Base-by-base conservation (phyloP, 64 coral and sea anemone genomes). In the Actinia tenebrosa region DNA sequence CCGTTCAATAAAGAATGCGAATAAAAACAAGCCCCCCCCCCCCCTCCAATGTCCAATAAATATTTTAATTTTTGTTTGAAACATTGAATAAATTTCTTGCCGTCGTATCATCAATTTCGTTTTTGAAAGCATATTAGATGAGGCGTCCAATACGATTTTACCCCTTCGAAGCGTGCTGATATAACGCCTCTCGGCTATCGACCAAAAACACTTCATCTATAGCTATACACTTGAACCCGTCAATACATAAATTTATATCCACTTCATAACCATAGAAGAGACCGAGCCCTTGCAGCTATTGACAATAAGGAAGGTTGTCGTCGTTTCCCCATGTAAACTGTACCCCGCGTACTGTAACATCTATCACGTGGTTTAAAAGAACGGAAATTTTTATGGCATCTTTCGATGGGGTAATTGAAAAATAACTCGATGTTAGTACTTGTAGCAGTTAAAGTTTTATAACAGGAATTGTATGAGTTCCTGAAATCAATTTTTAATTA, bases 391-490 rank as follows among this genome's bases (percentile, higher is more conserved):
- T 66, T 20, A 66, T n/a, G n/a, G 23, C n/a, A 23, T 66, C 63
- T 75, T 13, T 75, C 9, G 10, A 75, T 75, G 69, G 11, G 42
- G 2, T 75, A 26, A 75, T 42, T 83, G 3, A 50, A 7, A 53
- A 58, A 83, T 19, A 83, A 5, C 17, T 53, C 14, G 15, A 58
- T 58, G 44, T 26, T 58, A 58, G 37, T 83, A 5, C 2, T 26
- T 83, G 46, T 58, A 42, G 69, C 69, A 75, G n/a, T 75, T 75
- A 75, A 75, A 30, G 23, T 75, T 75, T 75, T 75, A 75, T 75
- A 75, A 75, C 69, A 26, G 69, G 10, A 14, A 42, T 75, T 75
- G 26, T 9, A 75, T 75, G n/a, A 30, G 25, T 75, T 75, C 69
- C 11, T 75, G 23, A 42, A 14, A 75, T 75, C 25, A 75, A 75